phyloP scores from a whole-genome alignment of 1,140 invertebrate genomes.

The Bombus fervidus region DNA sequence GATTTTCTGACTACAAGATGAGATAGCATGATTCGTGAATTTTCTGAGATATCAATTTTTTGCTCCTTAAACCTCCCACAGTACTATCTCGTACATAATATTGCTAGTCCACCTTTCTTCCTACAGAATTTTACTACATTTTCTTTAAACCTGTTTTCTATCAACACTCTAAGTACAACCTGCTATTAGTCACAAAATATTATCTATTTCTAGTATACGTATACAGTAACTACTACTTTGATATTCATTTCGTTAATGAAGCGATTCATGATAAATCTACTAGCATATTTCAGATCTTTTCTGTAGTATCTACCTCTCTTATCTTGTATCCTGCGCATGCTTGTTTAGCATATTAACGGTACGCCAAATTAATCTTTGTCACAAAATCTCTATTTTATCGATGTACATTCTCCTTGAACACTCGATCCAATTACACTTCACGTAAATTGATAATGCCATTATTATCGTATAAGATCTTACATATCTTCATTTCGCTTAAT shows the following conservation, averaged over 20 bases:
- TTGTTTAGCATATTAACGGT: conserved; percentile 13
- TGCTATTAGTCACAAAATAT: neutral
- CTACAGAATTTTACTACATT: neutral
- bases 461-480: neutral
- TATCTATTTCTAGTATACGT: neutral
- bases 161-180: neutral
- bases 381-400: neutral
- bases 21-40: conserved; percentile 8
- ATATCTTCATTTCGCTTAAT: neutral
- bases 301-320: neutral
- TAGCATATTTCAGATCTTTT: neutral
- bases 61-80: neutral
- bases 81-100: neutral
- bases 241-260: conserved; percentile 1
- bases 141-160: neutral
- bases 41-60: neutral
- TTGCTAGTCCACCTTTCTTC: neutral
- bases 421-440: neutral
- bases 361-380: neutral
- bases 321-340: neutral
- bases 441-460: neutral
- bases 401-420: neutral
- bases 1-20: neutral
- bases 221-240: neutral
- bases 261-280: neutral